These are phyloP conservation scores for Micromys minutus DNA, from an alignment of 2,113 vertebrate genomes.

Conservation along the genomic window DNA sequence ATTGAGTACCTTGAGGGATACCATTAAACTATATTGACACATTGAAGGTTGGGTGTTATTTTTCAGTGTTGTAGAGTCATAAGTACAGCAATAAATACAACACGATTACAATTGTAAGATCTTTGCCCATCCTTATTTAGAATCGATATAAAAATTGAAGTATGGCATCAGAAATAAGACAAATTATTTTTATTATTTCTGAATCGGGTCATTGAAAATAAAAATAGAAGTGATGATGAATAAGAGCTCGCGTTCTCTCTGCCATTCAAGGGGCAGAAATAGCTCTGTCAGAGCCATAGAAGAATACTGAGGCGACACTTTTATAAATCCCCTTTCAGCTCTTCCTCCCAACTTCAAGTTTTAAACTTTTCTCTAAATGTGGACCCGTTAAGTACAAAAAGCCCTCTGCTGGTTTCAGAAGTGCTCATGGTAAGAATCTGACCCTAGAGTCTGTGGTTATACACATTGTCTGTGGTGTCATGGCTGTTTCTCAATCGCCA, in stretches of 20 bases:
- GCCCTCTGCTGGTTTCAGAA: not conserved
- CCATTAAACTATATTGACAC: not conserved
- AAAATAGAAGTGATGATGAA: slow-evolving; percentile 64
- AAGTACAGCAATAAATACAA: not conserved
- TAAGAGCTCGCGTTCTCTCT: slow-evolving; percentile 55
- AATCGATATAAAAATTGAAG: slow-evolving; percentile 23
- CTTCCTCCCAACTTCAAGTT: not conserved
- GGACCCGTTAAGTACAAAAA: not conserved
- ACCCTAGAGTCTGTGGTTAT: not conserved
- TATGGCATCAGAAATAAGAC: slow-evolving; percentile 33
- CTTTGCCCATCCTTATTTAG: not conserved
- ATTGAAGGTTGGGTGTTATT: not conserved
- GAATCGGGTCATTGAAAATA: slow-evolving; percentile 71
- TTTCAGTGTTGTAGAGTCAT: not conserved
- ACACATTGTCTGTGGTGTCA: not conserved
- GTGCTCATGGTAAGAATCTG: not conserved
- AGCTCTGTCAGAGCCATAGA: slow-evolving; percentile 60
- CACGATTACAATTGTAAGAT: not conserved
- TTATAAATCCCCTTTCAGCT: not conserved
- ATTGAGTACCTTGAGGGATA: not conserved
- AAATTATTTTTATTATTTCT: slow-evolving; percentile 72
- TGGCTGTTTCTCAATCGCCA: not conserved
- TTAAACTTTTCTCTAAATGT: slow-evolving; percentile 34
- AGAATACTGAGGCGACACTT: not conserved
- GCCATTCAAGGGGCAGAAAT: slow-evolving; percentile 62